These are phyloP conservation scores for mouse (Mus musculus) DNA, from an alignment of 2,113 vertebrate species.

Conservation along the genomic window GRCm39 chr16:94538001-94538500, in stretches of 20 bases:
- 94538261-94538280: not conserved
- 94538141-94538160: constrained; percentile 15
- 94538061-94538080: not conserved
- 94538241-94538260: not conserved
- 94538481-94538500: too few relatives aligned
- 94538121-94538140: not conserved
- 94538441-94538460: too few relatives aligned
- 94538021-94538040: not conserved
- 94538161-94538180: not conserved
- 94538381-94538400: too few relatives aligned
- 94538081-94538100: constrained; percentile 10
- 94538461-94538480: too few relatives aligned
- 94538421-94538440: too few relatives aligned
- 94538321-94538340: not conserved
- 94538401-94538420: too few relatives aligned
- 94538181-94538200: not conserved
- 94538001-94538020: not conserved
- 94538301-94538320: accelerated
- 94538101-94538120: not conserved
- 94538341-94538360: accelerated
- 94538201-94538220: constrained; percentile 10
- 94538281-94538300: not conserved
- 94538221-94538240: not conserved
- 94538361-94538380: not conserved
- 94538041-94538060: not conserved